phyloP scores from a whole-genome alignment of 2,113 vertebrate species.

The Hyperoodon ampullatus region DNA sequence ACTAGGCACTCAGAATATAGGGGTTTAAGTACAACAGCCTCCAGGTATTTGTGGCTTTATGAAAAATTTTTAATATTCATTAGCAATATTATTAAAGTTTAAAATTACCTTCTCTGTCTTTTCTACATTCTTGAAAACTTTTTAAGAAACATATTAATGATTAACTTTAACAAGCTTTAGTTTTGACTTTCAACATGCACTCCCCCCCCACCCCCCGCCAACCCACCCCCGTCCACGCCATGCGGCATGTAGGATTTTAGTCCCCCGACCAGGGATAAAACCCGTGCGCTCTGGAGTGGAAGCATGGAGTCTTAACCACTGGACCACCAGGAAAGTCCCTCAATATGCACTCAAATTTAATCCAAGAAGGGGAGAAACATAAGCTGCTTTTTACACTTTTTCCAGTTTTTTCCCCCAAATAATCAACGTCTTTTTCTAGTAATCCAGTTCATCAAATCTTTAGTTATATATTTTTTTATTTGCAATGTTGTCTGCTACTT shows the following conservation, averaged over 20 bases:
- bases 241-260: no score
- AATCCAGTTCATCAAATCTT: not conserved
- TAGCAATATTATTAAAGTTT: not conserved
- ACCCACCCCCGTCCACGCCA: no score
- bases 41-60: not conserved
- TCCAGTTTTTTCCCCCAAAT: not conserved
- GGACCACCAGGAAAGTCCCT: not conserved
- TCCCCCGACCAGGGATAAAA: no score
- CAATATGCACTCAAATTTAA: not conserved
- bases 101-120: not conserved
- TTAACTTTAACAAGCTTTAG: not conserved
- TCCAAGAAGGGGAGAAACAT: not conserved
- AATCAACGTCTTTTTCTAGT: not conserved
- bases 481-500: not conserved
- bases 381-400: not conserved
- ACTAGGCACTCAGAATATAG: not conserved
- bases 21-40: not conserved
- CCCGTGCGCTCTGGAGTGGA: no score
- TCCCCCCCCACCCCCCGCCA: rapidly evolving
- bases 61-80: not conserved
- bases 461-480: not conserved
- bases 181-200: not conserved
- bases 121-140: not conserved
- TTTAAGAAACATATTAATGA: not conserved
- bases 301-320: no score